phyloP scores from a whole-genome alignment of 2,797 vertebrate species.

The Notolabrus celidotus region DNA sequence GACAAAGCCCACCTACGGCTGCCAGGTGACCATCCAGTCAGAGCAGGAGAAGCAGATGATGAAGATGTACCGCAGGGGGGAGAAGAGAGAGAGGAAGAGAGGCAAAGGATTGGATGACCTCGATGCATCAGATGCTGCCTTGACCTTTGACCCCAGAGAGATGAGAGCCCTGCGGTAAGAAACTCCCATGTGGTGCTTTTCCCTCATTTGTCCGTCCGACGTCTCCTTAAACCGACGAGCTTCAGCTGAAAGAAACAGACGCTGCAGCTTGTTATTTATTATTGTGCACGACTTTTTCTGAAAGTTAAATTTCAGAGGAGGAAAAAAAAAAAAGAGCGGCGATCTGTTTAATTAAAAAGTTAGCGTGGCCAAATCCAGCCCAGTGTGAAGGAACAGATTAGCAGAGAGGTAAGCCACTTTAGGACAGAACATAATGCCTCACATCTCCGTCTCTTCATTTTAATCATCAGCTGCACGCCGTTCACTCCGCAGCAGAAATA shows the following conservation, averaged over 20 bases:
- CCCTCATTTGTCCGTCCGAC: background rate
- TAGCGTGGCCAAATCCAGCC: constrained; percentile 76
- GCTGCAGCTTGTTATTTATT: constrained; percentile 14
- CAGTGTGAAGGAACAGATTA: constrained; percentile 84
- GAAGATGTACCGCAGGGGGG: constrained; percentile 93
- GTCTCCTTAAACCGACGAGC: constrained; percentile 40
- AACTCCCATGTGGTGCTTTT: constrained; percentile 9
- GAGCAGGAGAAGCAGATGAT: constrained; percentile 95
- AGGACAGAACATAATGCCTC: constrained; percentile 57
- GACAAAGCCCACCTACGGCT: constrained; percentile 88
- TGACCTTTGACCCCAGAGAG: constrained; percentile 93
- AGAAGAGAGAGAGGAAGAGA: constrained; percentile 91
- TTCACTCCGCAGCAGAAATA: constrained; percentile 25
- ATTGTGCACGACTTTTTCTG: constrained; percentile 54
- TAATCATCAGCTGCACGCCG: constrained; percentile 35
- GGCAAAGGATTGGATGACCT: constrained; percentile 91
- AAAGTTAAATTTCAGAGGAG: constrained; percentile 83
- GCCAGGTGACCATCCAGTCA: constrained; percentile 97
- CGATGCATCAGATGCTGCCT: constrained; percentile 84
- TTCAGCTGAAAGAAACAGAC: constrained; percentile 38
- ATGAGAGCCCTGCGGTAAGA: constrained; percentile 92
- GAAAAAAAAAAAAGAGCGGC: constrained; percentile 77
- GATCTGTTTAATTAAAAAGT: constrained; percentile 90
- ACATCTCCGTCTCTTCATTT: constrained; percentile 51
- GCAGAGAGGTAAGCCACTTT: constrained; percentile 76